Percentiles rank a stretch among this genome's conserved stretches.
Evolutionary conservation across 2,113 vertebrate species (phyloP).

Genomic region (Bubalus kerabau): DNA sequence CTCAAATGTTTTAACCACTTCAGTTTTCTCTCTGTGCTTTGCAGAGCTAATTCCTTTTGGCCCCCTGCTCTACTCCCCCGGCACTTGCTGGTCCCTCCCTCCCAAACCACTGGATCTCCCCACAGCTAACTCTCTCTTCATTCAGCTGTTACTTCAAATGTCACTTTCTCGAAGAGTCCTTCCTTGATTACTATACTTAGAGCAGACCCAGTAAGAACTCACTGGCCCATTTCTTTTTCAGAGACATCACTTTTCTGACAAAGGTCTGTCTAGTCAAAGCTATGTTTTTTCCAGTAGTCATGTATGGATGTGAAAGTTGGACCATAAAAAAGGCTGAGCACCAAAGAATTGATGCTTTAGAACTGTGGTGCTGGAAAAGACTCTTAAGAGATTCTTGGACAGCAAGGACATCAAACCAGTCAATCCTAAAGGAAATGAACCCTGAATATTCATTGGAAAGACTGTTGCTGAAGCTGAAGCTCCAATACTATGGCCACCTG

Average conservation of each 20-base stretch:
- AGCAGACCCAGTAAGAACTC: not conserved
- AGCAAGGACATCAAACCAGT: not conserved
- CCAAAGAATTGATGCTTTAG: not conserved
- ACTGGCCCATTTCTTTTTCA: not conserved
- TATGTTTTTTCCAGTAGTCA: not conserved
- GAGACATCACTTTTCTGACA: not conserved
- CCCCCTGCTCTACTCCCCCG: not conserved
- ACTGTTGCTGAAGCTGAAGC: not conserved
- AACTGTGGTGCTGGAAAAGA: not conserved
- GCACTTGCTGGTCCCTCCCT: not conserved
- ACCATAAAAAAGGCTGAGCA: not conserved
- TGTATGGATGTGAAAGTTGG: not conserved
- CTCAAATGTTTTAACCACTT: not conserved
- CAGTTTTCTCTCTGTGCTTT: not conserved
- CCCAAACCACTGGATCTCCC: not conserved
- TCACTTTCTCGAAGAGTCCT: not conserved
- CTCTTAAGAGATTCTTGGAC: not conserved
- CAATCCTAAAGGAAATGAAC: not conserved
- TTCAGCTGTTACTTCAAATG: not conserved
- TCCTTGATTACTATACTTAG: not conserved
- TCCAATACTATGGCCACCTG: not conserved
- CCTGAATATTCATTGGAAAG: not conserved
- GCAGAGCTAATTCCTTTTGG: not conserved
- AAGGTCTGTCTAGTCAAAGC: not conserved
- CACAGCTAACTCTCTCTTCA: not conserved